Conservation (phyloP, 2,797 vertebrate genomes). For the Cirrhinus molitorella region DNA sequence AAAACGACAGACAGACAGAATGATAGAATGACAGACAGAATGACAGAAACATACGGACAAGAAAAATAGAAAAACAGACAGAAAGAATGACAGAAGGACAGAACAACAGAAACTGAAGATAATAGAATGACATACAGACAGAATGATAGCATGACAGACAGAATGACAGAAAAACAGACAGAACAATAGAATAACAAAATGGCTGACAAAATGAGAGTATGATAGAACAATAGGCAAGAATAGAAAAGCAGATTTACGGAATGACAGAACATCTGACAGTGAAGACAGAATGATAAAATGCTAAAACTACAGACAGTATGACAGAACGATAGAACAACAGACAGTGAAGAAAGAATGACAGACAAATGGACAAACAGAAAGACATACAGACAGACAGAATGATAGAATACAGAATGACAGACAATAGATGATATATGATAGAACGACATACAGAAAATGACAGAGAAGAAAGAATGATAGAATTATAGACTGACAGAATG, state of each 20-base stretch:
- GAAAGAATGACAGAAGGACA: too few relatives aligned
- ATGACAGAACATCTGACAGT: not conserved
- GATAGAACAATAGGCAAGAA: not conserved
- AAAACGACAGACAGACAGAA: not conserved
- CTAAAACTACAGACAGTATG: too few relatives aligned
- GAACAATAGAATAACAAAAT: not conserved
- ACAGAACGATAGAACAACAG: too few relatives aligned
- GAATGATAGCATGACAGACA: not conserved
- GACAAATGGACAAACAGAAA: too few relatives aligned
- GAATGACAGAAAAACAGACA: not conserved
- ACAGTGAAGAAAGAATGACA: too few relatives aligned
- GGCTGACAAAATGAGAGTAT: too few relatives aligned
- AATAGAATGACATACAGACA: not conserved
- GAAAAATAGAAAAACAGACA: not conserved
- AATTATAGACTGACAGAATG: too few relatives aligned
- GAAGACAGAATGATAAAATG: too few relatives aligned
- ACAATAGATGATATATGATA: too few relatives aligned
- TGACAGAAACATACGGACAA: not conserved
- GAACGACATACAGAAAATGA: too few relatives aligned
- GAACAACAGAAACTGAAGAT: too few relatives aligned
- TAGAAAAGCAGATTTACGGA: not conserved
- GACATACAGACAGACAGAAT: too few relatives aligned
- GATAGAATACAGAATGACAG: not conserved
- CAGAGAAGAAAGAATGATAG: not conserved
- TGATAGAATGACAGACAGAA: not conserved